These are phyloP conservation scores for Ranitomeya imitator DNA, from an alignment of 2,113 vertebrate species.

Conservation along the genomic window DNA sequence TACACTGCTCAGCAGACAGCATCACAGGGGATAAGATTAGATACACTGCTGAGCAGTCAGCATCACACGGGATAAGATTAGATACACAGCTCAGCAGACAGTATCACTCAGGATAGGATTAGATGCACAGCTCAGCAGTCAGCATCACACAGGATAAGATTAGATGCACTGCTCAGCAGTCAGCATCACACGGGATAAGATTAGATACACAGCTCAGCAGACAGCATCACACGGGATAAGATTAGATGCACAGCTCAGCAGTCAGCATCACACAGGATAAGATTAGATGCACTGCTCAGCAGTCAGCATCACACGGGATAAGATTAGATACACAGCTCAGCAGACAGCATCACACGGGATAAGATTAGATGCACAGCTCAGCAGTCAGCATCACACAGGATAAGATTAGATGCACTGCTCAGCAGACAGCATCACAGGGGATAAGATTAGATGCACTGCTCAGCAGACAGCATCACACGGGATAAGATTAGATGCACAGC, in stretches of 20 bases:
- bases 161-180: background rate
- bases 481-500: background rate
- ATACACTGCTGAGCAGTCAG: background rate
- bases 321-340: background rate
- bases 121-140: background rate
- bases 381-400: too few species aligned
- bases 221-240: too few species aligned
- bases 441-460: background rate
- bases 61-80: too few species aligned
- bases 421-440: background rate
- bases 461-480: too few species aligned
- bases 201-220: background rate
- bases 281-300: background rate
- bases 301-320: too few species aligned
- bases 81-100: background rate
- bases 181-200: background rate
- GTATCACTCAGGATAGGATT: background rate
- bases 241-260: background rate
- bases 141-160: too few species aligned
- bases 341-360: background rate
- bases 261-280: background rate
- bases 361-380: conserved; percentile 2
- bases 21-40: background rate
- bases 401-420: background rate
- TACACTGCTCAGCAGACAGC: background rate